Evolutionary conservation across 2,888 invertebrate genomes (phyloP), one percentile per base, ranked within the genome.

Genomic region (Drosophila mimetica): DNA sequence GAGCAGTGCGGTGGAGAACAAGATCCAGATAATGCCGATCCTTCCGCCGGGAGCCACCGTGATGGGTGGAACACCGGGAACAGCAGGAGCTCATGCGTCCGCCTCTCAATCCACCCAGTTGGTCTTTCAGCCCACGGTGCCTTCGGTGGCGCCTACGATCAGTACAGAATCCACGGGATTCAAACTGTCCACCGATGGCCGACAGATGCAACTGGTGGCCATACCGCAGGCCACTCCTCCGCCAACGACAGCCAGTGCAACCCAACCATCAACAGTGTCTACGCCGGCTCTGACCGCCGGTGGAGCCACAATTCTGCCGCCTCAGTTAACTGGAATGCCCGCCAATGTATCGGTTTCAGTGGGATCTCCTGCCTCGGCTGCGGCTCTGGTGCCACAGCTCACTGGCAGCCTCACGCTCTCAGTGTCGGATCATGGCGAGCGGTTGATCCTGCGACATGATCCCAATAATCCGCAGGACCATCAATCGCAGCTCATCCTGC

Each of bases 391-490:
- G 50, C 92, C 93, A 2, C 94, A 94, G 77, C 90, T 94, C 7
- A 93, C 93, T 20, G 94, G 94, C 1, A 94, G 94, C 57, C 92
- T 95, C 61, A 93, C 94, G 65, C 90, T 95, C 58, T 94, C 95
- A 0, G 92, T 95, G 48, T 94, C 94, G 1, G 95, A 95, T 88
- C 95, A 95, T 77, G 95, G 95, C 8, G 95, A 91, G 36, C 92
- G 94, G 22, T 92, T 95, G 44, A 93, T 95, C 41, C 89, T 95
- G 52, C 94, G 95, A 44, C 95, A 95, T 77, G 94, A 94, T 74
- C 93, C 94, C 3, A 93, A 93, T 55, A 88, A 93, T 41, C 93
- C 93, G 47, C 93, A 93, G 74, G 93, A 93, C 80, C 89, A 92
- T 50, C 92, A 92, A 59, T 92, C 92, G 20, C 92, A 92, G 74